Conservation (phyloP, 2,888 invertebrate species). For the Andrena haemorrhoa region DNA sequence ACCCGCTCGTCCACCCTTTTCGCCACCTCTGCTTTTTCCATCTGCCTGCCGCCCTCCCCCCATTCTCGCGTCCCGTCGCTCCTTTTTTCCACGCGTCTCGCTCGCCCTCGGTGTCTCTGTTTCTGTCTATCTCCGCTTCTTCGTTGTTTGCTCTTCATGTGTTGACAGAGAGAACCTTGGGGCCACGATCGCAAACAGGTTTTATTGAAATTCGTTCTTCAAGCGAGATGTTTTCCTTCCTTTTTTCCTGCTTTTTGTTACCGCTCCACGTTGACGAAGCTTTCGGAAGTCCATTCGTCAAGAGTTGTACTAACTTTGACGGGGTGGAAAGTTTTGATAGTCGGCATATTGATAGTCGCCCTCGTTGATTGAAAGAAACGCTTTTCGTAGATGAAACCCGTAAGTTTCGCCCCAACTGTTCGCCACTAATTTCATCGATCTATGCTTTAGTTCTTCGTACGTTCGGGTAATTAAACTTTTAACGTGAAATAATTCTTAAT, state of each 20-base stretch:
- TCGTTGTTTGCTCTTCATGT: conserved; percentile 48
- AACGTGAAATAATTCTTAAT: no score
- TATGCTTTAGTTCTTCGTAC: no score
- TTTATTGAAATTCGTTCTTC: conserved; percentile 50
- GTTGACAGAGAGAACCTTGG: conserved; percentile 38
- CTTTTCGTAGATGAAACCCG: no score
- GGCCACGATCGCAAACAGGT: conserved; percentile 45
- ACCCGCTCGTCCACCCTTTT: not conserved
- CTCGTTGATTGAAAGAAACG: no score
- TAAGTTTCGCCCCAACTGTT: no score
- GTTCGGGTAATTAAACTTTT: no score
- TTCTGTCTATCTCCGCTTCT: conserved; percentile 1
- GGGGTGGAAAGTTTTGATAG: not conserved
- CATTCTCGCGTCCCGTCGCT: conserved; percentile 1
- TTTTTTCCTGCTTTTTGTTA: not conserved
- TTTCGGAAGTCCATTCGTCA: not conserved
- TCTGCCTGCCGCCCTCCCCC: conserved; percentile 12
- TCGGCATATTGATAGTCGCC: no score
- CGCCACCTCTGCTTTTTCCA: conserved; percentile 2
- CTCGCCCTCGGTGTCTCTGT: conserved; percentile 28
- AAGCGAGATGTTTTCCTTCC: conserved; percentile 3
- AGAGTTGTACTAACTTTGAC: not conserved
- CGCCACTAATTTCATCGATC: no score
- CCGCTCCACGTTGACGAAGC: not conserved
- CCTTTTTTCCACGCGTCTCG: conserved; percentile 9